Conservation (phyloP, 2,113 vertebrate genomes). For the Cryptoleucopteryx plumbea region DNA sequence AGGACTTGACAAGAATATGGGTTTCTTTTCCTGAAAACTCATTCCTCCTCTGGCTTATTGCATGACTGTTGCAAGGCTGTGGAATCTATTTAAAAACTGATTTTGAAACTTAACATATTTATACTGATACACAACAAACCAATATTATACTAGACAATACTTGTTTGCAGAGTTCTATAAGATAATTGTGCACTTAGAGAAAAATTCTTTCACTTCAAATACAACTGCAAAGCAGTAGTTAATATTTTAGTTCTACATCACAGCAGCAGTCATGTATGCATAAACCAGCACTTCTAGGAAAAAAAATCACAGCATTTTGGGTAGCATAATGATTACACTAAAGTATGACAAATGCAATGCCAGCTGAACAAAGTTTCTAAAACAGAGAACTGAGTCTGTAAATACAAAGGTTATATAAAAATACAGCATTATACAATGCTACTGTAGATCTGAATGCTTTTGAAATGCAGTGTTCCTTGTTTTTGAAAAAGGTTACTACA, state of each 20-base stretch:
- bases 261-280: slow-evolving; percentile 19
- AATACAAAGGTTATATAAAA: slow-evolving; percentile 15
- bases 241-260: slow-evolving; percentile 26
- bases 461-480: not conserved
- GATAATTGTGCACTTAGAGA: not conserved
- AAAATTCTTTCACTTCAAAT: slow-evolving; percentile 22
- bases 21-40: slow-evolving; percentile 5
- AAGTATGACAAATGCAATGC: slow-evolving; percentile 22
- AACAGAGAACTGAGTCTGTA: not conserved
- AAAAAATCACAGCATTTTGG: not conserved
- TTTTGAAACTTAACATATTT: slow-evolving; percentile 16
- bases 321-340: slow-evolving; percentile 24
- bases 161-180: not conserved
- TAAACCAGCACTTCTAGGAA: slow-evolving; percentile 16
- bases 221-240: slow-evolving; percentile 36
- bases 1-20: not conserved
- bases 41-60: slow-evolving; percentile 21
- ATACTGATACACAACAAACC: slow-evolving; percentile 6
- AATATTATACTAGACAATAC: not conserved
- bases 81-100: not conserved
- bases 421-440: not conserved
- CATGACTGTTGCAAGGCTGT: slow-evolving; percentile 1
- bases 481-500: not conserved
- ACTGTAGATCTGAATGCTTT: not conserved
- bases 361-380: not conserved